These are phyloP conservation scores for Prolemur simus DNA, from an alignment of 2,113 vertebrate genomes.

Conservation along the genomic window DNA sequence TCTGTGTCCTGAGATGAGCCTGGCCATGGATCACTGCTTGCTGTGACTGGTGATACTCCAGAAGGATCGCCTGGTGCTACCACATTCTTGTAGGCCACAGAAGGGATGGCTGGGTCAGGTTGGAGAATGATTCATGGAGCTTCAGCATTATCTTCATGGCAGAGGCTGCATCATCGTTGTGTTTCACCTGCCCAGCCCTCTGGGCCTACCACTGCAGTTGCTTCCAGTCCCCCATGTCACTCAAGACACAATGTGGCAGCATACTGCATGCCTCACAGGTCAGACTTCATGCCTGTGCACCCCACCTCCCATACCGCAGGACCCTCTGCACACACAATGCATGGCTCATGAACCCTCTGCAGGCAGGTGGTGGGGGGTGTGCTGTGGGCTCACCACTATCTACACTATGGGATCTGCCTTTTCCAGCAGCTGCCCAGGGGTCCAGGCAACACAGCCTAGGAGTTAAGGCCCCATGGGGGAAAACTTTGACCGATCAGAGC, in stretches of 20 bases:
- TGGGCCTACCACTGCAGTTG: too few relatives aligned
- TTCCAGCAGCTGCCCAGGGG: neutral
- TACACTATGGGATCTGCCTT: neutral
- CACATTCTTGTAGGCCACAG: neutral
- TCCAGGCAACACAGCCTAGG: neutral
- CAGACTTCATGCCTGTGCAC: neutral
- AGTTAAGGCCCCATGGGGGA: neutral
- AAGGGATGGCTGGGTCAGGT: rapidly evolving
- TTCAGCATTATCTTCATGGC: neutral
- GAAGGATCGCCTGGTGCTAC: neutral
- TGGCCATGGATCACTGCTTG: neutral
- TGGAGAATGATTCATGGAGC: neutral
- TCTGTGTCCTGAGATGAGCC: neutral
- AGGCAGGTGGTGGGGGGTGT: neutral
- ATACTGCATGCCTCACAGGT: too few relatives aligned
- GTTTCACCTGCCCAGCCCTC: neutral
- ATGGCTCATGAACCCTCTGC: neutral
- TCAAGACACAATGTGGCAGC: neutral
- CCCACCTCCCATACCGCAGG: neutral
- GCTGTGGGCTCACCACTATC: neutral
- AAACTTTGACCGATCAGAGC: neutral
- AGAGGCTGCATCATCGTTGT: neutral
- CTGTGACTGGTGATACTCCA: neutral
- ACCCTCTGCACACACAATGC: neutral
- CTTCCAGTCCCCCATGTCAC: neutral